Base-by-base conservation (phyloP, 1,140 invertebrate genomes). In the Neotoxoptera formosana region DNA sequence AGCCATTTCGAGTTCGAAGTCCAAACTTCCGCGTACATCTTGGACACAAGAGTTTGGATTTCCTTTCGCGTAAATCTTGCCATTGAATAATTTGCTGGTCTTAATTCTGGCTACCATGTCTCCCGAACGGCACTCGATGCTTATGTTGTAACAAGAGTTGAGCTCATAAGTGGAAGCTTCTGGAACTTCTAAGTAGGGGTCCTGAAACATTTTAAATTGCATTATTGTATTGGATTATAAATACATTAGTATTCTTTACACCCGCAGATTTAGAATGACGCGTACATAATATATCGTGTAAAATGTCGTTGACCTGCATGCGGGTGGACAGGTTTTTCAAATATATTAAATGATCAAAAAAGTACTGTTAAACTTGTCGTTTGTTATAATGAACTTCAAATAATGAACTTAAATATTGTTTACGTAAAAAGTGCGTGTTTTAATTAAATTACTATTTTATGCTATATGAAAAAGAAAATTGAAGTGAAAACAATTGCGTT, bases 111-210 rank as follows among this genome's bases (percentile, higher is more conserved):
- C 98, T 60, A 98, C 96, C 98, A 99, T 99, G 95, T 99, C 98
- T 86, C 97, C 97, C 3, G 98, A 97, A 84, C 98, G 96, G 94
- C 98, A 99, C 95, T 98, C 98, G 94, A 99, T 98, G 94, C 97
- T 98, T 36, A 99, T 98, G 95, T 99, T 99, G 96, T 99, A 99
- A 95, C 98, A 99, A 14, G 98, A 98, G 94, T 97, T 97, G 89
- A 99, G 95, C 95, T 99, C 98, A 95, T 98, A 99, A 20, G 98
- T 99, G 4, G 98, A 97, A 21, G 97, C 97, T 95, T 98, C 98
- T 1, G 97, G 97, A 17, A 98, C 97, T 94, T 98, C 97, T 84
- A 99, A 96, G 95, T 98, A 99, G 6, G 98, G 98, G 94, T 98
- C 98, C 96, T 98, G 95, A 93, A 94, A 94, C 30, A 51, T 89